Evolutionary conservation across 1,140 invertebrate species (phyloP).

Genomic region (Ceratitis capitata): DNA sequence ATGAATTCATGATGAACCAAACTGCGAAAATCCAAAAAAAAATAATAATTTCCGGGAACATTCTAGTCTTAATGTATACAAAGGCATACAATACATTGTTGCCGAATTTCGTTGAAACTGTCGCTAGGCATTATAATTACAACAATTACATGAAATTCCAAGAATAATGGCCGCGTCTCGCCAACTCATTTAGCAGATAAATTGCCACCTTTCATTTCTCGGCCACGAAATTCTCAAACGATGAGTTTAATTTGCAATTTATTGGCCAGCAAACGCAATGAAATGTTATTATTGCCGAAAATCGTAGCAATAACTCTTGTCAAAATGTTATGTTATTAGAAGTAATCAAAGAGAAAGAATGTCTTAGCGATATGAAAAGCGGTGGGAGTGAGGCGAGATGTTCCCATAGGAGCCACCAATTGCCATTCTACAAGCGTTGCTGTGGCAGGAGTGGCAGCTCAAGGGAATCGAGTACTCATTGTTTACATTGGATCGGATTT

Average conservation of each 20-base stretch:
- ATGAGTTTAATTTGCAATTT: conserved; percentile 26
- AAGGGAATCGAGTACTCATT: neutral
- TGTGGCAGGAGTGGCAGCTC: neutral
- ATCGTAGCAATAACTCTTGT: neutral
- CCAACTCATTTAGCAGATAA: neutral
- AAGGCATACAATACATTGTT: too few relatives aligned
- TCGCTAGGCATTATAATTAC: neutral
- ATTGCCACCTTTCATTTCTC: conserved; percentile 8
- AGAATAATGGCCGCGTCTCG: conserved; percentile 1
- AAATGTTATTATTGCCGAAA: neutral
- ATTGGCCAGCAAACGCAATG: conserved; percentile 5
- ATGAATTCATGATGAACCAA: too few relatives aligned
- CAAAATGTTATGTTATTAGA: neutral
- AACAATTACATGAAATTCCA: neutral
- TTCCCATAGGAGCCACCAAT: neutral
- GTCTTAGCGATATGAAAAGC: neutral
- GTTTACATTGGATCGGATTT: conserved; percentile 8
- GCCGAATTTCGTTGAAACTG: neutral
- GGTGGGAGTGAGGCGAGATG: neutral
- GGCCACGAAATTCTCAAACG: neutral
- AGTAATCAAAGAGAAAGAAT: neutral
- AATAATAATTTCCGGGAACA: too few relatives aligned
- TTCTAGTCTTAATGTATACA: too few relatives aligned
- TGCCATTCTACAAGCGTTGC: neutral
- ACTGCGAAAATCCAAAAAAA: too few relatives aligned